Conservation (phyloP, 2,113 vertebrate species). For the Protobothrops mucrosquamatus region DNA sequence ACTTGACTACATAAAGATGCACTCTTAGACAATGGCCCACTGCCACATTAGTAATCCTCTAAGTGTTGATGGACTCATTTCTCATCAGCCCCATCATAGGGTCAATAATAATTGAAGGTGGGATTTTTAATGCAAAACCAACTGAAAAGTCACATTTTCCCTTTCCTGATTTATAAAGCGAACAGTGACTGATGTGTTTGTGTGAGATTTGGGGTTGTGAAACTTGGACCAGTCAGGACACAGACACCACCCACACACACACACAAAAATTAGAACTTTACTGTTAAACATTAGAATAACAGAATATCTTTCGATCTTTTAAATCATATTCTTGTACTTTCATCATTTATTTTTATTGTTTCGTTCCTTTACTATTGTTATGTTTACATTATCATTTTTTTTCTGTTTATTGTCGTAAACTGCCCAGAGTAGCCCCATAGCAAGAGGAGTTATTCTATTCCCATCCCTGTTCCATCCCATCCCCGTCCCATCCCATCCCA, state of each 20-base stretch:
- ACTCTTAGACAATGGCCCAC: no score
- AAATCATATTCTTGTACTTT: no score
- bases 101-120: background rate
- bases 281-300: background rate
- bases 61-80: background rate
- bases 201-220: background rate
- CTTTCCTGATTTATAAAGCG: background rate
- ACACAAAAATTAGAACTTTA: background rate
- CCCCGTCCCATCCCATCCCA: no score
- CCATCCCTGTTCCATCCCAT: no score
- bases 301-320: no score
- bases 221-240: background rate
- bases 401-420: no score
- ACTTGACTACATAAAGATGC: no score
- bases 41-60: background rate
- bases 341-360: no score
- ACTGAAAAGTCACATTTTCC: background rate
- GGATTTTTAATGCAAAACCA: background rate
- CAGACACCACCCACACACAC: background rate
- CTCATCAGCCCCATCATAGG: background rate
- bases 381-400: no score
- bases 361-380: no score
- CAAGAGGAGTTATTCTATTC: no score
- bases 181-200: background rate
- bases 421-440: no score